Conservation (phyloP, 1,140 invertebrate species). For the Orchestia grillus region DNA sequence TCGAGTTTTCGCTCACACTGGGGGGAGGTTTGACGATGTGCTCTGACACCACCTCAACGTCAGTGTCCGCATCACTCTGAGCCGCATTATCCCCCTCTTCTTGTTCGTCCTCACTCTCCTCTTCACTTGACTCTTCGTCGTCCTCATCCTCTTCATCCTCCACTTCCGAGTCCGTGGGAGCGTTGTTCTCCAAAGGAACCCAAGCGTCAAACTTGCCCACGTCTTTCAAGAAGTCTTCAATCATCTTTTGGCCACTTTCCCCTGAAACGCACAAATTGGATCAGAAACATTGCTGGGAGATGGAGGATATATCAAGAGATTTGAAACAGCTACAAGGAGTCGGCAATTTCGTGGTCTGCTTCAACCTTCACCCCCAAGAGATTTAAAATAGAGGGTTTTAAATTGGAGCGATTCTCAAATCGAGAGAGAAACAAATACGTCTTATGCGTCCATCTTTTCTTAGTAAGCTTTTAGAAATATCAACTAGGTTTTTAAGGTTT, state of each 20-base stretch:
- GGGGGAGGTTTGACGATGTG: conserved; percentile 69
- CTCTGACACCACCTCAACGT: conserved; percentile 71
- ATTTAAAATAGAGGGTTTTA: too few species aligned
- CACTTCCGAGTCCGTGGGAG: conserved; percentile 69
- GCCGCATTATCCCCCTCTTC: conserved; percentile 68
- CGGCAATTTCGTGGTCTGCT: too few species aligned
- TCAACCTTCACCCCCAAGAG: too few species aligned
- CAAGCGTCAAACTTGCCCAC: conserved; percentile 59
- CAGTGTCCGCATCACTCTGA: conserved; percentile 68
- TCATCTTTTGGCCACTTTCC: conserved; percentile 59
- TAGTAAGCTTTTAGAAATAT: too few species aligned
- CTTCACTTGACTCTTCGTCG: conserved; percentile 72
- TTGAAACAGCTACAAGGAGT: too few species aligned
- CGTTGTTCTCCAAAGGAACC: conserved; percentile 69
- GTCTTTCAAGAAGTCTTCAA: conserved; percentile 60
- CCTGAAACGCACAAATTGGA: conserved; percentile 30
- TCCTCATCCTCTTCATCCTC: conserved; percentile 74
- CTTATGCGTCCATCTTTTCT: too few species aligned
- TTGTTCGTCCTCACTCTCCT: conserved; percentile 73
- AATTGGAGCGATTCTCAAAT: too few species aligned
- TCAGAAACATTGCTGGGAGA: too few species aligned
- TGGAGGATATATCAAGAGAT: too few species aligned
- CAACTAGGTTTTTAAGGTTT: too few species aligned
- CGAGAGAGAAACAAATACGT: too few species aligned
- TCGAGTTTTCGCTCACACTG: conserved; percentile 70